A percentile compares a stretch with the other conserved stretches of the same genome.
phyloP scores from a whole-genome alignment of 2,113 vertebrate species.

The Mirza zaza region DNA sequence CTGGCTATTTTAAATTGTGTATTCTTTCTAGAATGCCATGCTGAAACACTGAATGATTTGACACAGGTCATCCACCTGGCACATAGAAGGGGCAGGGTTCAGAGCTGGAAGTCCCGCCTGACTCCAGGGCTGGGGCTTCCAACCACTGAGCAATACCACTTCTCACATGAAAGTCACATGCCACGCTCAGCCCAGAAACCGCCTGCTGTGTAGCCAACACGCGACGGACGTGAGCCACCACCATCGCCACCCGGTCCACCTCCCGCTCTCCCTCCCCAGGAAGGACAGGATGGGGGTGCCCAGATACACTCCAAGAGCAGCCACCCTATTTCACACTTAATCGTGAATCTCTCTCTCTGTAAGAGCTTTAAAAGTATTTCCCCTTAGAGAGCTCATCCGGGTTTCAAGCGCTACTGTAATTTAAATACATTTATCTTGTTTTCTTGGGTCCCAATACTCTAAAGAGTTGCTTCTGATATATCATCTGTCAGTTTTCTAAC shows the following conservation, averaged over 20 bases:
- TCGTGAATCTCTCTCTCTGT: background rate
- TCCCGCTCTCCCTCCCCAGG: background rate
- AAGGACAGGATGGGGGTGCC: background rate
- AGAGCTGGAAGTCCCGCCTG: background rate
- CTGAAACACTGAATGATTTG: background rate
- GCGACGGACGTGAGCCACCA: rapidly evolving
- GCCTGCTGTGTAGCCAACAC: background rate
- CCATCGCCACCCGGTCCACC: rapidly evolving
- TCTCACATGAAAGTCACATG: background rate
- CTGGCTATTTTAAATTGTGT: background rate
- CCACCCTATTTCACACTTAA: background rate
- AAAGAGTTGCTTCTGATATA: background rate
- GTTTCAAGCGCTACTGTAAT: background rate
- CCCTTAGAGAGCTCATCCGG: background rate
- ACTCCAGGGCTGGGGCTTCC: background rate
- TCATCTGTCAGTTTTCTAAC: background rate
- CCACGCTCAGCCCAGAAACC: background rate
- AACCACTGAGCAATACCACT: background rate
- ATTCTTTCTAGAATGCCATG: background rate
- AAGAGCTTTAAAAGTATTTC: background rate
- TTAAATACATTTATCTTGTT: background rate
- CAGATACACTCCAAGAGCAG: background rate
- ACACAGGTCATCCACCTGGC: background rate
- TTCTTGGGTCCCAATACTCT: background rate
- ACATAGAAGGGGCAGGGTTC: too few species aligned